A percentile compares a stretch with the other conserved stretches of the same genome.
Evolutionary conservation across 2,888 invertebrate species (phyloP).

Genomic region (Sthenelais limicola): DNA sequence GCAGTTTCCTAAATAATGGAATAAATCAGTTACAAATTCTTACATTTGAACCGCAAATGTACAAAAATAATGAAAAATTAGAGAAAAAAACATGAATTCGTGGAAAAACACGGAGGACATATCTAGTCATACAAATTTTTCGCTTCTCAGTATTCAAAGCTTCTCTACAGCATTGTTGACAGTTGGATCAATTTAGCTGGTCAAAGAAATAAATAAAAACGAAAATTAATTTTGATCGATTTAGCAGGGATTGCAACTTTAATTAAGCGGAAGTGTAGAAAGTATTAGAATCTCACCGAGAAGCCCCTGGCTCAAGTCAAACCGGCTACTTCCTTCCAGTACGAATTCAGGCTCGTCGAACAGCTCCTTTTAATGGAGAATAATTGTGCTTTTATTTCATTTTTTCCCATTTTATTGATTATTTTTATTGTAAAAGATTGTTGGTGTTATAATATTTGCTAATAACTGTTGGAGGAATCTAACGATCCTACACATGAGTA

Average conservation of each 20-base stretch:
- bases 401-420: not conserved
- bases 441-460: too few relatives aligned
- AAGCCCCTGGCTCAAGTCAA: conserved; percentile 97
- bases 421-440: too few relatives aligned
- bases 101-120: not conserved
- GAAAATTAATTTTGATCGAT: not conserved
- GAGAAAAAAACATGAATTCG: too few relatives aligned
- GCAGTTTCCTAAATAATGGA: conserved; percentile 85
- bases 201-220: not conserved
- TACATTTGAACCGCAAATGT: not conserved
- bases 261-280: not conserved
- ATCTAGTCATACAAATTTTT: not conserved
- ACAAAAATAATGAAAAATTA: too few relatives aligned
- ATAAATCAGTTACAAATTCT: not conserved
- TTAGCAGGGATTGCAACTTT: not conserved
- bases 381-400: not conserved
- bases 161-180: not conserved
- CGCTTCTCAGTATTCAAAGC: not conserved
- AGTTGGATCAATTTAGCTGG: not conserved
- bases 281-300: conserved; percentile 75
- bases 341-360: conserved; percentile 84
- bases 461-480: too few relatives aligned
- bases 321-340: conserved; percentile 92
- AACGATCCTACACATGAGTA: conserved; percentile 1
- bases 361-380: conserved; percentile 79